Evolutionary conservation across 2,797 vertebrate genomes (phyloP).

Genomic region (Falco columbarius): DNA sequence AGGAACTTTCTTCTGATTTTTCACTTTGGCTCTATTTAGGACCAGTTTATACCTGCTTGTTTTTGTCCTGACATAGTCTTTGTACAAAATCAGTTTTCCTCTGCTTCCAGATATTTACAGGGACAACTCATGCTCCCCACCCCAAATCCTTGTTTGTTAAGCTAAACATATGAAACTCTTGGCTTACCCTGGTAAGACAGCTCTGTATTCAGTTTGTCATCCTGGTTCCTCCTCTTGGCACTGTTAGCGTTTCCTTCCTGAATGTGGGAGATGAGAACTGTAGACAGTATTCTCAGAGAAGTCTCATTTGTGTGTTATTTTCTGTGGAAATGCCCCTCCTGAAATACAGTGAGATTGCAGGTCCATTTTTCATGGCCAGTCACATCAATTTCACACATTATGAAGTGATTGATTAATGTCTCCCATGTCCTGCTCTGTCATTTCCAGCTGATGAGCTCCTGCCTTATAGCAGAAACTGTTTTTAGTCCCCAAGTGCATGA

Average conservation of each 20-base stretch:
- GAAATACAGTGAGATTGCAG: neutral
- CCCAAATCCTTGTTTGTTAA: neutral
- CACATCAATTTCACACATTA: neutral
- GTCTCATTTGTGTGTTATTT: neutral
- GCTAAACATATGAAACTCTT: too few relatives aligned
- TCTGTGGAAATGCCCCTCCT: neutral
- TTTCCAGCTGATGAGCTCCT: neutral
- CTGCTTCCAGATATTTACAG: neutral
- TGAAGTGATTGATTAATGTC: neutral
- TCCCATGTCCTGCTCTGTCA: neutral
- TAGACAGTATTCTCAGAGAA: neutral
- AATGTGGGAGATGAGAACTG: neutral
- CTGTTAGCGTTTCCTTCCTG: neutral
- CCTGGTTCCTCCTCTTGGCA: neutral
- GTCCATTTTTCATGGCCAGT: accelerated
- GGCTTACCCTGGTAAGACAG: accelerated
- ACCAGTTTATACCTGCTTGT: neutral
- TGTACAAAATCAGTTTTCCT: neutral
- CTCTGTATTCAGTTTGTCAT: neutral
- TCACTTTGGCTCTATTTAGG: neutral
- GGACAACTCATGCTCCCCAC: neutral
- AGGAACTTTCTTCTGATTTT: neutral
- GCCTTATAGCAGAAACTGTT: neutral
- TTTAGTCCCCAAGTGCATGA: too few relatives aligned
- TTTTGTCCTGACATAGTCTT: neutral